Base-by-base conservation (phyloP, 2,113 vertebrate genomes). In the Mesocricetus auratus region DNA sequence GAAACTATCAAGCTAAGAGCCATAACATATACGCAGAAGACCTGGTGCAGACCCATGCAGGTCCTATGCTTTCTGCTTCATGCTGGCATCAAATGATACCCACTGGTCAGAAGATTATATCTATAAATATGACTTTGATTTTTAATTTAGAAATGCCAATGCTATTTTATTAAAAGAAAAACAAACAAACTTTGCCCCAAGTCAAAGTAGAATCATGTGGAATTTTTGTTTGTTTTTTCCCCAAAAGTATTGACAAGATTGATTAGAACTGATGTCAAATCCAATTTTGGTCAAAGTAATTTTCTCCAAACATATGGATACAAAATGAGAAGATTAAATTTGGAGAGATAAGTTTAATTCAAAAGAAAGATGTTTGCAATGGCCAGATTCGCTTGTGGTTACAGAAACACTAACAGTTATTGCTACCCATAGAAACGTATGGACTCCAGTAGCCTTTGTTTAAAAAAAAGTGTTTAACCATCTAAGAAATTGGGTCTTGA, bases 401-500 rank as follows among this genome's bases (percentile, higher is more conserved):
- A 33, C 69, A 26, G 36, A 73, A 83, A 56, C 50, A 89, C 39
- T 89, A 91, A 96, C 50, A 93, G 87, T 82, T 64, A 17, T 56
- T 62, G 50, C 78, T 89, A 89, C 36, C 16, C 22, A 1, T 50
- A 19, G 29, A 93, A 92, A 42, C 31, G n/a, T 66, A 0, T 7
- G 68, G 9, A 68, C 36, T 47, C 79, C 31, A 74, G 3, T 81
- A 88, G 22, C 29, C 66, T 85, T 79, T 81, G 16, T 86, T 1
- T 77, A 39, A 82, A 77, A 64, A 79, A 26, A 77, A 12, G 10
- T 50, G 64, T 42, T 82, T 4, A 13, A 50, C 39, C 53, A 86
- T 93, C 29, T 75, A 50, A 94, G 73, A 71, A 78, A 92, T 29
- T 36, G 86, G 3, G 29, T 50, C 3, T 4, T 87, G 56, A 73